Conservation (phyloP, 2,797 vertebrate species). For the Lithobates pipiens region DNA sequence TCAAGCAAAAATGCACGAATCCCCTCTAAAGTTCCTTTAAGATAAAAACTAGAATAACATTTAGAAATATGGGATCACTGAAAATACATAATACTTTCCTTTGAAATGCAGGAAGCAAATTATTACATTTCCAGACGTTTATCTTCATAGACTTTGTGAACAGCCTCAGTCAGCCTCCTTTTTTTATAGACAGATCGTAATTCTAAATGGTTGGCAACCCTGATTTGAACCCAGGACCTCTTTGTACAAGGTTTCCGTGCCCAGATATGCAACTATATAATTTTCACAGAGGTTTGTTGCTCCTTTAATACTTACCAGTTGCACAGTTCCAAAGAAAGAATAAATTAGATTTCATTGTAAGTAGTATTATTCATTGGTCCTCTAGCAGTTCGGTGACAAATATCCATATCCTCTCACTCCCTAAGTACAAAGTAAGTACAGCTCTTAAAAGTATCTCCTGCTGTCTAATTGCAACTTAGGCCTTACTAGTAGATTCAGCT, state of each 20-base stretch:
- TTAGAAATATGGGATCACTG: background rate
- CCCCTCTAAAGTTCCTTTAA: too few species aligned
- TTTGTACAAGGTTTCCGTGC: background rate
- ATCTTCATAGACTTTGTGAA: too few species aligned
- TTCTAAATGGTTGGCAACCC: too few species aligned
- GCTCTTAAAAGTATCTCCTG: constrained; percentile 61
- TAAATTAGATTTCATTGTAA: constrained; percentile 32
- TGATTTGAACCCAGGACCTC: too few species aligned
- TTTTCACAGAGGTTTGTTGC: background rate
- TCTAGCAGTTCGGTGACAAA: constrained; percentile 46
- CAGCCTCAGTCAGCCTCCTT: too few species aligned
- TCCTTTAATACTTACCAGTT: constrained; percentile 1
- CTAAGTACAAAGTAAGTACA: constrained; percentile 50
- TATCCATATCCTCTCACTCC: constrained; percentile 47
- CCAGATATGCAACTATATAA: background rate
- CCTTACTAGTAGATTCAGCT: constrained; percentile 53
- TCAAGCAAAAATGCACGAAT: too few species aligned
- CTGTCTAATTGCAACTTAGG: constrained; percentile 58
- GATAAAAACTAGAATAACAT: background rate
- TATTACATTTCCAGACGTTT: too few species aligned
- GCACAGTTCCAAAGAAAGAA: background rate
- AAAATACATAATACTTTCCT: too few species aligned
- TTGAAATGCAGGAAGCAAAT: too few species aligned
- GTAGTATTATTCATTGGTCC: constrained; percentile 29
- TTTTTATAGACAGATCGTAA: too few species aligned